A percentile compares a stretch with the other conserved stretches of the same genome.
Evolutionary conservation across 2,113 vertebrate genomes (phyloP).

Genomic region (Pholis gunnellus): DNA sequence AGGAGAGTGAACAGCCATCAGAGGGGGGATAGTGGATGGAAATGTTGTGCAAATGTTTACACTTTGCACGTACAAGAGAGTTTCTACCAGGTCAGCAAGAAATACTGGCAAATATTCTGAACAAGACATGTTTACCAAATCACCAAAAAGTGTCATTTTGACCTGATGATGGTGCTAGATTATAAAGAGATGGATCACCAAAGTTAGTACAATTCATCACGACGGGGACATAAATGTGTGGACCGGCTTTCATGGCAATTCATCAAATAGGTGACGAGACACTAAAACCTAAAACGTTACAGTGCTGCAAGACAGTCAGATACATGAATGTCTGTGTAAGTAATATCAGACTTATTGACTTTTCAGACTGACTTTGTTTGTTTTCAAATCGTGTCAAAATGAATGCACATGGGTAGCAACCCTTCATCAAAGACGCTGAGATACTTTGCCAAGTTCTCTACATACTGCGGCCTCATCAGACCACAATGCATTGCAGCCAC

Average conservation of each 20-base stretch:
- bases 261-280: neutral
- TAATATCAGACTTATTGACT: neutral
- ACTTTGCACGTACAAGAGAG: neutral
- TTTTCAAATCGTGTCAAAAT: neutral
- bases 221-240: neutral
- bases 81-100: neutral
- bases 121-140: neutral
- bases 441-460: neutral
- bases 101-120: neutral
- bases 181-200: neutral
- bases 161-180: neutral
- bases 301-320: neutral
- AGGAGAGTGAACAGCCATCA: neutral
- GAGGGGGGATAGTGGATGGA: neutral
- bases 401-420: neutral
- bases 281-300: neutral
- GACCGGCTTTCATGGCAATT: neutral
- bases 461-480: slow-evolving; percentile 1
- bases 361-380: neutral
- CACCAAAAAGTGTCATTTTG: no score
- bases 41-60: no score
- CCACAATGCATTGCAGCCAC: slow-evolving; percentile 17
- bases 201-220: neutral
- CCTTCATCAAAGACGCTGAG: neutral
- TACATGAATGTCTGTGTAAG: neutral